A percentile compares a stretch with the other conserved stretches of the same genome.
phyloP scores from a whole-genome alignment of 2,888 invertebrate species.

The Trilocha varians region DNA sequence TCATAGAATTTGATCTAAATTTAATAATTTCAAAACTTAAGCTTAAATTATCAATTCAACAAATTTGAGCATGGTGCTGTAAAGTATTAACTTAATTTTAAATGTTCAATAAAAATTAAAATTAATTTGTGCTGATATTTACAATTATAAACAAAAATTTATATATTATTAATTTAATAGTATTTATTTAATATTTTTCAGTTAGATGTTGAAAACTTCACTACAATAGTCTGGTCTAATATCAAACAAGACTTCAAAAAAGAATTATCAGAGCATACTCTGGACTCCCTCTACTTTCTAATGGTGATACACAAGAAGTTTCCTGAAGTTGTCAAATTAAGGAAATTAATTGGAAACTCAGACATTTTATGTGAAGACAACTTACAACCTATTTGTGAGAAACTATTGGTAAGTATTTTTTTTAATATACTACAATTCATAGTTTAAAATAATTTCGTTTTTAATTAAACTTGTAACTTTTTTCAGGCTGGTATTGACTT shows the following conservation, averaged over 20 bases:
- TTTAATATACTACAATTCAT: no score
- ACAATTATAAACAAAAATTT: no score
- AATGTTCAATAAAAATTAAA: background rate
- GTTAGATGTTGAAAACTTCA: conserved; percentile 70
- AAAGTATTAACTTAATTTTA: no score
- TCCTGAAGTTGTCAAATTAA: conserved; percentile 66
- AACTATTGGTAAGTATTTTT: conserved; percentile 77
- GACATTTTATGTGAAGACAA: conserved; percentile 75
- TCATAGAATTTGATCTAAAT: background rate
- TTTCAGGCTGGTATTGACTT: conserved; percentile 75
- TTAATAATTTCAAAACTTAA: no score
- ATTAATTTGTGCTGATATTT: no score
- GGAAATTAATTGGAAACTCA: conserved; percentile 68
- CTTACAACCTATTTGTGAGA: conserved; percentile 67
- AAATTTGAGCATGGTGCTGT: no score
- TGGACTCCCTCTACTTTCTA: conserved; percentile 78
- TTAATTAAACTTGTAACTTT: conserved; percentile 7
- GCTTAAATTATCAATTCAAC: no score
- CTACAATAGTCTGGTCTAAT: conserved; percentile 72
- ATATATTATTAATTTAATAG: no score
- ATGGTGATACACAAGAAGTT: conserved; percentile 54
- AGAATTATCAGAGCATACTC: conserved; percentile 75
- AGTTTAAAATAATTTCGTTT: background rate
- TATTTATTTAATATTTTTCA: conserved; percentile 27
- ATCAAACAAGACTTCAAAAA: conserved; percentile 75